These are phyloP conservation scores for Stenodema calcarata DNA, from an alignment of 2,888 invertebrate genomes.

Conservation along the genomic window DNA sequence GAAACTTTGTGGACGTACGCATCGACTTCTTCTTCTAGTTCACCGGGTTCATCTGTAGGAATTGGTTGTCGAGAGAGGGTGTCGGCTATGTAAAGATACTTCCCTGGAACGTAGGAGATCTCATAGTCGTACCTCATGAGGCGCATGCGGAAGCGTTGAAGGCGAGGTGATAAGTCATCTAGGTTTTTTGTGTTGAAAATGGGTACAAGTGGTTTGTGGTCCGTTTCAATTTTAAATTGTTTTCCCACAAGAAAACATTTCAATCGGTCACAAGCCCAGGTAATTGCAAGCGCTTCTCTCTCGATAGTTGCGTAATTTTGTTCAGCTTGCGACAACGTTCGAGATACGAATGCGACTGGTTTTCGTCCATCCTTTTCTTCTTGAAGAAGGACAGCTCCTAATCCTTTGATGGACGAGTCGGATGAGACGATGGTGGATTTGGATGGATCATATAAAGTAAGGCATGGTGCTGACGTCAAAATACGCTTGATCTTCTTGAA, in stretches of 20 bases:
- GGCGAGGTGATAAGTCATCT: not conserved
- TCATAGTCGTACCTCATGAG: not conserved
- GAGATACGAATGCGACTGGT: not conserved
- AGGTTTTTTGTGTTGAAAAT: not conserved
- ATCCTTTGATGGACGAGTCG: not conserved
- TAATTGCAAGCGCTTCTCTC: not conserved
- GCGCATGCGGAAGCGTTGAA: slow-evolving; percentile 10
- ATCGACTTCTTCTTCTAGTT: slow-evolving; percentile 13
- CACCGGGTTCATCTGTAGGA: not conserved
- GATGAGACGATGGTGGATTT: not conserved
- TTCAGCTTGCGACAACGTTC: not conserved
- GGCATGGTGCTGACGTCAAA: slow-evolving; percentile 1
- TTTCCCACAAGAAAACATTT: not conserved
- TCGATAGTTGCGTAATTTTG: not conserved
- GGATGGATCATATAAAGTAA: not conserved
- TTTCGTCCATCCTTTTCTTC: not conserved
- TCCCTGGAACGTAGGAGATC: not conserved
- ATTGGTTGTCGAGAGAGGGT: slow-evolving; percentile 2
- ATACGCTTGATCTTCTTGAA: slow-evolving; percentile 7
- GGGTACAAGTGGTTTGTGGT: slow-evolving; percentile 18
- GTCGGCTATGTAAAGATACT: not conserved
- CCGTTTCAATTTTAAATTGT: not conserved
- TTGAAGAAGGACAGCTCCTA: slow-evolving; percentile 5
- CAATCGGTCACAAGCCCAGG: slow-evolving; percentile 13
- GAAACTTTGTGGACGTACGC: not conserved